Conservation (phyloP, 2,113 vertebrate species). For the Mus musculus region DNA sequence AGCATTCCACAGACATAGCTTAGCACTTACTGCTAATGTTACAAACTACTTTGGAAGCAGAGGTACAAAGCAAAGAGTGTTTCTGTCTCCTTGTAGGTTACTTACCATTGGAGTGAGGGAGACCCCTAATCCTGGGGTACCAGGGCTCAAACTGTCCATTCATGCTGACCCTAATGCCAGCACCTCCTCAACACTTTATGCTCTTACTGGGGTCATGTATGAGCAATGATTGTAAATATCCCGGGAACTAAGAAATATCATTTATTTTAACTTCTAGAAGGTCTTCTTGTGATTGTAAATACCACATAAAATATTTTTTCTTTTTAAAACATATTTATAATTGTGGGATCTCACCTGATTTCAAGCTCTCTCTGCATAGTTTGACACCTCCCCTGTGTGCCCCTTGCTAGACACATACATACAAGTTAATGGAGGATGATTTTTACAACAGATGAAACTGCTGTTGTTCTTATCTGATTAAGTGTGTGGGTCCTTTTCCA, state of each 20-base stretch:
- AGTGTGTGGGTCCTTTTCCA: background rate
- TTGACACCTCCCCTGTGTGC: background rate
- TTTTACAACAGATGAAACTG: background rate
- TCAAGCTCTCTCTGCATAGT: background rate
- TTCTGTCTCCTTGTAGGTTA: background rate
- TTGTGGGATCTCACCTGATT: background rate
- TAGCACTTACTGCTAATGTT: background rate
- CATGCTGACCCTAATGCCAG: background rate
- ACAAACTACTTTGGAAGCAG: background rate
- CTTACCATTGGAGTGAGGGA: background rate
- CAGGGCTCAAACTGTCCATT: accelerated
- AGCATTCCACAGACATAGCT: background rate
- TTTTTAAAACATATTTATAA: background rate
- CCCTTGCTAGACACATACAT: background rate
- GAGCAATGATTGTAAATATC: background rate
- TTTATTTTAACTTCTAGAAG: background rate
- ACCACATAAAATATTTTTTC: background rate
- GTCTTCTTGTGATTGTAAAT: background rate
- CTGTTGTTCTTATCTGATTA: background rate
- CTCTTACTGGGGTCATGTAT: background rate
- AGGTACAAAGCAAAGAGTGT: background rate
- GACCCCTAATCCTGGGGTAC: background rate
- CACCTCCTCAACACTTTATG: background rate
- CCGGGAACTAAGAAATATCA: background rate
- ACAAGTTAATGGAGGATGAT: background rate